Evolutionary conservation across 1,140 invertebrate genomes (phyloP).

Genomic region (Aphaenogaster floridana): DNA sequence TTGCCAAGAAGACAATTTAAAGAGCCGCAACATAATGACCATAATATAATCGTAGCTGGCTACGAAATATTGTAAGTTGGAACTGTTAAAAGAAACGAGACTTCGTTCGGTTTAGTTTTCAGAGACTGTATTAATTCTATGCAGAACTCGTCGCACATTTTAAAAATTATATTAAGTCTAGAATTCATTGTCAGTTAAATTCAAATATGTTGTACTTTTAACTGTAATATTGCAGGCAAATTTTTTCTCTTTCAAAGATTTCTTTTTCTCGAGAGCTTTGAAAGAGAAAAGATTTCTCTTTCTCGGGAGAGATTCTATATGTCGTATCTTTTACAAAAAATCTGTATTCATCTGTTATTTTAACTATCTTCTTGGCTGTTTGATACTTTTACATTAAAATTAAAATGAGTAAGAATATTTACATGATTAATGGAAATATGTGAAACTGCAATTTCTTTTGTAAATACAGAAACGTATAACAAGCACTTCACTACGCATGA

Average conservation of each 20-base stretch:
- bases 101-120: slow-evolving; percentile 30
- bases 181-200: slow-evolving; percentile 12
- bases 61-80: background rate
- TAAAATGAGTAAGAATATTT: slow-evolving; percentile 59
- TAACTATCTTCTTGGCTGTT: background rate
- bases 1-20: slow-evolving; percentile 34
- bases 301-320: background rate
- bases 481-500: background rate
- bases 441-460: slow-evolving; percentile 55
- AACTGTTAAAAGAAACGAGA: slow-evolving; percentile 10
- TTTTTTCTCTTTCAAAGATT: slow-evolving; percentile 26
- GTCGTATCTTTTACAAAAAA: slow-evolving; percentile 29
- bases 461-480: slow-evolving; percentile 7
- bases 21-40: slow-evolving; percentile 15
- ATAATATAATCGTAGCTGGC: background rate
- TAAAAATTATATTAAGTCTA: slow-evolving; percentile 21
- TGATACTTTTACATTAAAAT: slow-evolving; percentile 29
- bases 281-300: slow-evolving; percentile 22
- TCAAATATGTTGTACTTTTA: slow-evolving; percentile 39
- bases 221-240: background rate
- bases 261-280: background rate
- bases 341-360: slow-evolving; percentile 19
- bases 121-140: slow-evolving; percentile 17
- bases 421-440: slow-evolving; percentile 51
- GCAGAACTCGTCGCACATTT: slow-evolving; percentile 4